Evolutionary conservation across 2,888 invertebrate species (phyloP).

Genomic region (Halictus ligatus): DNA sequence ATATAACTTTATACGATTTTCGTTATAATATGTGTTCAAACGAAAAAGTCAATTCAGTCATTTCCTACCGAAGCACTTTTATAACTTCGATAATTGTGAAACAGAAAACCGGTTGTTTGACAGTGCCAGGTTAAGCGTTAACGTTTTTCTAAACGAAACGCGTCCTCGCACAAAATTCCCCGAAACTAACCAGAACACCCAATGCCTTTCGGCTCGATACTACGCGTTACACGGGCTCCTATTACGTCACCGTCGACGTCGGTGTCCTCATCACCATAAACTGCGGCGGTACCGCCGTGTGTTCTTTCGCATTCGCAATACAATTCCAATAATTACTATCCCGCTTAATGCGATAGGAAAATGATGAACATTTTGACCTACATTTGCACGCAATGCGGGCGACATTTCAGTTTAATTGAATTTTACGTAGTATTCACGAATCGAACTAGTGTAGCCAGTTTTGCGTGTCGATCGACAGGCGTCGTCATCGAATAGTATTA

Average conservation of each 20-base stretch:
- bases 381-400: neutral
- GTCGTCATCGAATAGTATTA: neutral
- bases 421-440: conserved; percentile 4
- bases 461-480: neutral
- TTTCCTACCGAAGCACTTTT: too few relatives aligned
- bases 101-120: too few relatives aligned
- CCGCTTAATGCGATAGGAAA: neutral
- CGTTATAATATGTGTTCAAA: too few relatives aligned
- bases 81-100: too few relatives aligned
- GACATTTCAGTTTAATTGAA: conserved; percentile 9
- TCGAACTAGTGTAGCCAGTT: neutral
- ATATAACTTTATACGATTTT: too few relatives aligned
- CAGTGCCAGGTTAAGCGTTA: too few relatives aligned
- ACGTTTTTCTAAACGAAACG: neutral
- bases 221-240: neutral
- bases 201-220: neutral
- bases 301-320: conserved; percentile 1
- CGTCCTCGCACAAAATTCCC: neutral
- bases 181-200: neutral
- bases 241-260: neutral
- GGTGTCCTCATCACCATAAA: neutral
- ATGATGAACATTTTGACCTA: neutral
- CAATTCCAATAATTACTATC: conserved; percentile 8
- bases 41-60: too few relatives aligned
- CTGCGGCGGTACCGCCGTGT: neutral